A percentile compares a stretch with the other conserved stretches of the same genome.
These are phyloP conservation scores for Anarrhichthys ocellatus DNA, from an alignment of 2,113 vertebrate species.

Conservation along the genomic window DNA sequence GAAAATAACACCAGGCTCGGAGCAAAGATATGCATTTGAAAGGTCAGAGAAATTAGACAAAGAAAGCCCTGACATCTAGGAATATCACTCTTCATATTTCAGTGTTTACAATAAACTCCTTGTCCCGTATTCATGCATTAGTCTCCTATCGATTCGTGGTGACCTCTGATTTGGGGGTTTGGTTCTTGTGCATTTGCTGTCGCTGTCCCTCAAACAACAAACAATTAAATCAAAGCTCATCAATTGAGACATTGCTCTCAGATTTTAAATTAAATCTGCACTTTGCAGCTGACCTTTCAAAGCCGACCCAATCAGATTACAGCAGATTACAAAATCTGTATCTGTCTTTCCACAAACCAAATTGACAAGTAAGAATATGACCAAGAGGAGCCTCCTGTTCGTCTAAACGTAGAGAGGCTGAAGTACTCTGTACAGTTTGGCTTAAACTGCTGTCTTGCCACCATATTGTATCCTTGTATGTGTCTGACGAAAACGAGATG, in stretches of 20 bases:
- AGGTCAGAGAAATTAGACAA: constrained; percentile 26
- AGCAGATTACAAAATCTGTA: constrained; percentile 42
- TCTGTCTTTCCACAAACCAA: constrained; percentile 19
- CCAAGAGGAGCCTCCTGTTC: background rate
- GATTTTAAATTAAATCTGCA: constrained; percentile 53
- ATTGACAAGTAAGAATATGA: background rate
- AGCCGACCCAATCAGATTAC: constrained; percentile 56
- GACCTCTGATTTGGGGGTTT: background rate
- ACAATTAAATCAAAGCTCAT: background rate
- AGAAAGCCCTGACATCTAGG: background rate
- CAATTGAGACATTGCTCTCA: constrained; percentile 28
- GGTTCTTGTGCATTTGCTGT: background rate
- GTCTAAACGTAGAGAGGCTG: background rate
- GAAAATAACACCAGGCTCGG: constrained; percentile 4
- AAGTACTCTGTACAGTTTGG: background rate
- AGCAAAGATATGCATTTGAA: constrained; percentile 24
- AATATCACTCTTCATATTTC: background rate
- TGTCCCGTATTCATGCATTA: background rate
- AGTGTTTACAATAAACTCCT: background rate
- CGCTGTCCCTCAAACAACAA: background rate
- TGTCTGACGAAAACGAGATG: background rate
- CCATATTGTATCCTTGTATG: background rate
- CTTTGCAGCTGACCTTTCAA: constrained; percentile 56
- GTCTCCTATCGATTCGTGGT: background rate
- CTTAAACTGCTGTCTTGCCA: too few relatives aligned